These are phyloP conservation scores for Macrotus californicus DNA, from an alignment of 2,113 vertebrate genomes.

Conservation along the genomic window DNA sequence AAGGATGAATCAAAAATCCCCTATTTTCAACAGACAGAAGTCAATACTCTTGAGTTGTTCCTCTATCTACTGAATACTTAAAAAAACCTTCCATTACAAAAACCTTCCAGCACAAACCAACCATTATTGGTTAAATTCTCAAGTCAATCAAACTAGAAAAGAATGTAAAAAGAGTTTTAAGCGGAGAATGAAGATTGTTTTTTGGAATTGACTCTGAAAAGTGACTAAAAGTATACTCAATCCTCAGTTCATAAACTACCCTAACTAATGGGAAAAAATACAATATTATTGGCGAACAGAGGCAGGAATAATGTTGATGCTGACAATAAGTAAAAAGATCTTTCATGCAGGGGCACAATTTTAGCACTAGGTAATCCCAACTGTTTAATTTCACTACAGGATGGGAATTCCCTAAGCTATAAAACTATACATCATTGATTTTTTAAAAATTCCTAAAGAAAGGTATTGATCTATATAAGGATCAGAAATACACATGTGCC, in stretches of 20 bases:
- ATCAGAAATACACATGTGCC: too few species aligned
- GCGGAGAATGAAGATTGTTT: background rate
- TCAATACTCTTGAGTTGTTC: background rate
- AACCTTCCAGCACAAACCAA: constrained; percentile 34
- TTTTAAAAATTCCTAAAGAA: background rate
- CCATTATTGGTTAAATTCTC: constrained; percentile 29
- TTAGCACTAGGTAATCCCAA: background rate
- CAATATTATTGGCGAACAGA: background rate
- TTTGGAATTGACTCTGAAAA: background rate
- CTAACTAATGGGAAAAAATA: constrained; percentile 26
- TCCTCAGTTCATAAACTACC: background rate
- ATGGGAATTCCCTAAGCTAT: constrained; percentile 30
- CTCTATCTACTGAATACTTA: background rate
- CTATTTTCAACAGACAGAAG: constrained; percentile 36
- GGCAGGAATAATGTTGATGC: background rate
- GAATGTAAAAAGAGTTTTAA: constrained; percentile 18
- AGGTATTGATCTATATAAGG: too few species aligned
- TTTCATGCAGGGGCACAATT: constrained; percentile 4
- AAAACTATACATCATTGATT: background rate
- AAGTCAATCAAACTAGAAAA: constrained; percentile 36
- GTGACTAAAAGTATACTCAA: background rate
- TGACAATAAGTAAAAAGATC: background rate
- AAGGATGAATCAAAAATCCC: constrained; percentile 36
- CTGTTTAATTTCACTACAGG: background rate
- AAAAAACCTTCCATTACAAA: background rate